phyloP scores from a whole-genome alignment of 2,888 invertebrate species.

The Lithophane leautieri region DNA sequence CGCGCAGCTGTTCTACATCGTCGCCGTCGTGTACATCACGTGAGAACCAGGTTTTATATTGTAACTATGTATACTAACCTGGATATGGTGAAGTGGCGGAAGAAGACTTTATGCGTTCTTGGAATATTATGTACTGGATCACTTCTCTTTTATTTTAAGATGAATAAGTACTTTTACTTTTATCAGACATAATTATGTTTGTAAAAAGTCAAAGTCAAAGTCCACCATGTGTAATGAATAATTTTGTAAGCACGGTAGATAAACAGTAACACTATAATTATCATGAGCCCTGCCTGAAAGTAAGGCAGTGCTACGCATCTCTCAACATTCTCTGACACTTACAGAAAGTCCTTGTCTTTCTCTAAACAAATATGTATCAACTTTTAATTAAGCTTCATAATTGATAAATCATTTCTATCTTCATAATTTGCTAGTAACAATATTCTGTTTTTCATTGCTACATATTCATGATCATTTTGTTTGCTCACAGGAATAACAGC shows the following conservation, averaged over 20 bases:
- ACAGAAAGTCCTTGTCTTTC: background rate
- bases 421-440: too few relatives aligned
- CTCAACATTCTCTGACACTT: background rate
- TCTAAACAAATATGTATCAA: background rate
- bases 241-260: too few relatives aligned
- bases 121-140: background rate
- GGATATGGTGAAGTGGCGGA: background rate
- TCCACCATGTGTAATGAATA: background rate
- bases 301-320: background rate
- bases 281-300: too few relatives aligned
- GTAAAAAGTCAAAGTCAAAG: background rate
- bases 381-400: background rate
- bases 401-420: background rate
- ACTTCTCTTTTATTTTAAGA: background rate
- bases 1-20: constrained; percentile 83
- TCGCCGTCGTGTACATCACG: constrained; percentile 86
- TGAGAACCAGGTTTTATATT: constrained; percentile 78
- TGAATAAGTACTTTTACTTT: too few relatives aligned
- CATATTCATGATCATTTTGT: background rate
- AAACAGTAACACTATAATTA: too few relatives aligned
- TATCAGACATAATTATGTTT: too few relatives aligned
- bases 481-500: constrained; percentile 86
- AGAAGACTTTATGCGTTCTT: too few relatives aligned
- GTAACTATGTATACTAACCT: constrained; percentile 50
- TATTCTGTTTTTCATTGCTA: background rate